Base-by-base conservation (phyloP, 2,888 invertebrate species). In the Meteorus cinctellus region DNA sequence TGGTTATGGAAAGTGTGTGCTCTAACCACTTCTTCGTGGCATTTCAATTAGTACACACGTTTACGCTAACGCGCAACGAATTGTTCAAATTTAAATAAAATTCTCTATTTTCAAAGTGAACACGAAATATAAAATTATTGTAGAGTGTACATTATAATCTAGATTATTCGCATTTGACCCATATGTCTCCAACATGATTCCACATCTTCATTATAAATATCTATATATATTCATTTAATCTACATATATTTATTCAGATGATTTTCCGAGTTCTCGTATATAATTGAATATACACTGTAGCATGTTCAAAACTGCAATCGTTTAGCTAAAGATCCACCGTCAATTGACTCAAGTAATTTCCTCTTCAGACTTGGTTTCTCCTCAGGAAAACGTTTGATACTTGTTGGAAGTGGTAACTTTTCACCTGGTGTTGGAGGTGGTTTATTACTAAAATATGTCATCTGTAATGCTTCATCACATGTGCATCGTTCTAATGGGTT, bases 401-500 rank as follows among this genome's bases (percentile, higher is more conserved):
- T 91, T 51, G 71, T 73, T 1, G 96, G 96, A 86, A 95, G 91
- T 0, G 98, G 98, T 72, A 98, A 89, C 86, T 95, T 95, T n/a
- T 92, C 90, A 1, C 96, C 96, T 8, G 95, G 91, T 0, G 97
- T 95, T 0, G 98, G 97, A 6, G 95, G 93, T 4, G 98, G 98
- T 88, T 96, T 96, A 87, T 96, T 97, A 82, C 94, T 93, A 88
- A 98, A 98, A 87, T 97, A 98, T 0, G 95, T 91, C 96, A 97
- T 96, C 86, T 95, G 93, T 59, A 98, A 91, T 0, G 97, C 96
- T 88, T 96, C 93, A 29, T 95, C 93, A 86, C 97, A 96, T 60
- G 94, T 94, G 83, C 95, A 95, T 73, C 99, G 92, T 80, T 93
- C 93, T 5, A 94, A 90, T 0, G 99, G 99, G 91, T 97, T 95